These are phyloP conservation scores for Fragum sueziense DNA, from an alignment of 2,888 invertebrate species.

Conservation along the genomic window DNA sequence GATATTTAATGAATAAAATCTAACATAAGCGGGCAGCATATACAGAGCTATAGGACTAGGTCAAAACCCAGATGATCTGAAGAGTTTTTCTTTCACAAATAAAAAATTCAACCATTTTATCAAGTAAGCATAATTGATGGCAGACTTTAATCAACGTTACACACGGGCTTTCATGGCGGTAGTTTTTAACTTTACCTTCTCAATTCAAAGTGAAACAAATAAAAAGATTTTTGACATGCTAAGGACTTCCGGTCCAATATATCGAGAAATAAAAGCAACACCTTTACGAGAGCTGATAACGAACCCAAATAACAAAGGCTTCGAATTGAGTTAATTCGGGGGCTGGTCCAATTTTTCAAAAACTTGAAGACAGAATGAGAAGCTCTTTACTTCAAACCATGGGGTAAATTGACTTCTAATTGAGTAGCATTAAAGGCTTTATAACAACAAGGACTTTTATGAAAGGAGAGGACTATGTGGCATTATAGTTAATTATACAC, in stretches of 20 bases:
- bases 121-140: too few species aligned
- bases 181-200: too few species aligned
- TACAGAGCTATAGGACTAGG: too few species aligned
- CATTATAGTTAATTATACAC: conserved; percentile 18
- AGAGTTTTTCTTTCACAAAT: too few species aligned
- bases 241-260: neutral
- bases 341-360: neutral
- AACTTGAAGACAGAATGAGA: neutral
- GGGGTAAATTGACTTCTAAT: conserved; percentile 23
- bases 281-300: neutral
- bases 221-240: too few species aligned
- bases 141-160: too few species aligned
- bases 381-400: neutral
- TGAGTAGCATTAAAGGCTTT: conserved; percentile 31
- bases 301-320: neutral
- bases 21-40: too few species aligned
- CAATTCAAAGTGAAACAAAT: too few species aligned
- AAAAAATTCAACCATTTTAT: too few species aligned
- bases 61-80: too few species aligned
- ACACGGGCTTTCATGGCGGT: too few species aligned
- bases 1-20: too few species aligned
- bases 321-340: conserved; percentile 1
- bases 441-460: conserved; percentile 26
- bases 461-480: conserved; percentile 17
- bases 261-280: neutral